Evolutionary conservation across 2,113 vertebrate genomes (phyloP).

Genomic region (Mustelus asterias): DNA sequence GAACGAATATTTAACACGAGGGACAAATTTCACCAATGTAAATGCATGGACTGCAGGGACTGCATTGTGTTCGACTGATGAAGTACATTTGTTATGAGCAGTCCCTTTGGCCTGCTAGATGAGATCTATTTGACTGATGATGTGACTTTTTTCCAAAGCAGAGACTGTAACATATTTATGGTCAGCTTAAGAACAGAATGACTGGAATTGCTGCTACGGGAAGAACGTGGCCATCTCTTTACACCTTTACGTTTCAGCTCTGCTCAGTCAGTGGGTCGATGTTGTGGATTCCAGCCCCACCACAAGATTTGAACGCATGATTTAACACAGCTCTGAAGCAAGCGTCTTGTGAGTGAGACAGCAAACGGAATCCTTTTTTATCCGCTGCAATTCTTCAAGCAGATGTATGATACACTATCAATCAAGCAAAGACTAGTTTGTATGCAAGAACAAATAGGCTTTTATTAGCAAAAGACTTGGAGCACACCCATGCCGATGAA

Average conservation of each 20-base stretch:
- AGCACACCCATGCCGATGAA: too few relatives aligned
- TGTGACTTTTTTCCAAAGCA: not conserved
- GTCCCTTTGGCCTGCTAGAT: not conserved
- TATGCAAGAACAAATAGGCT: too few relatives aligned
- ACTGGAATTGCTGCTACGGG: not conserved
- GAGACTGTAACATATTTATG: not conserved
- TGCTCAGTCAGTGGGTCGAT: not conserved
- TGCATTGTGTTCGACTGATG: not conserved
- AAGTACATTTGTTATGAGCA: not conserved
- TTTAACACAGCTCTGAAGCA: not conserved
- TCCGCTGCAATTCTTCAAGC: not conserved
- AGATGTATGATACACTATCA: too few relatives aligned
- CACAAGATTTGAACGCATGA: not conserved
- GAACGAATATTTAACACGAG: not conserved
- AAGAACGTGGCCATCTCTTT: not conserved
- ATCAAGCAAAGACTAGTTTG: too few relatives aligned
- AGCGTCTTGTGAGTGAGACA: not conserved
- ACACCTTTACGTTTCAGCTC: not conserved
- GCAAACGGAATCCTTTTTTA: not conserved
- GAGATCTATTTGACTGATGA: too few relatives aligned
- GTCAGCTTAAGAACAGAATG: not conserved
- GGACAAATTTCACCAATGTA: not conserved
- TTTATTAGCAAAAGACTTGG: too few relatives aligned
- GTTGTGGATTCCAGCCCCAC: not conserved
- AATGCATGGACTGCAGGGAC: not conserved